Evolutionary conservation across 2,888 invertebrate species (phyloP).

Genomic region (Hemicrepidius hirtus): DNA sequence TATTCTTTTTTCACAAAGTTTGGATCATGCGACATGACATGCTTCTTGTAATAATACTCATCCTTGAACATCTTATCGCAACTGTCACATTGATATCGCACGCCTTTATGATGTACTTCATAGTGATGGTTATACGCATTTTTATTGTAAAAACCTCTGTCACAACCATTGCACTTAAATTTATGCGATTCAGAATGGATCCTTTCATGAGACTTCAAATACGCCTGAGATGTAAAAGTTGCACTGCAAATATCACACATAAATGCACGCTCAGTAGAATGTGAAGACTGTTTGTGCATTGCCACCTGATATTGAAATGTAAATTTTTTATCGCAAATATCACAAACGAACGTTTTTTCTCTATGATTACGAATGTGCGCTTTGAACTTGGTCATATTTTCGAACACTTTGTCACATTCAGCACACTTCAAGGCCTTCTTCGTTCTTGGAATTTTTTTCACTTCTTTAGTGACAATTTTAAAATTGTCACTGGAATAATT

Average conservation of each 20-base stretch:
- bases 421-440: constrained; percentile 65
- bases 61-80: constrained; percentile 73
- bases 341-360: constrained; percentile 35
- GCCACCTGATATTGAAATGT: constrained; percentile 17
- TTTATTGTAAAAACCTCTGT: constrained; percentile 37
- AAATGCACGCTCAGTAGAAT: constrained; percentile 29
- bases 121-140: constrained; percentile 65
- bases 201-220: constrained; percentile 61
- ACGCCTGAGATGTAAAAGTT: constrained; percentile 62
- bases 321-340: constrained; percentile 28
- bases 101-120: constrained; percentile 71
- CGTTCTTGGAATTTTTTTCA: background rate
- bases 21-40: constrained; percentile 52
- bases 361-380: constrained; percentile 28
- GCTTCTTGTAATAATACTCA: constrained; percentile 58
- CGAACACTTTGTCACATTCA: constrained; percentile 74
- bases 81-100: constrained; percentile 72
- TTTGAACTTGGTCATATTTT: constrained; percentile 60
- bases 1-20: constrained; percentile 45
- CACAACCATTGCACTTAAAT: constrained; percentile 49
- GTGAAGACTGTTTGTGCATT: constrained; percentile 23
- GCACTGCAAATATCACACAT: constrained; percentile 42
- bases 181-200: constrained; percentile 58
- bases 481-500: background rate
- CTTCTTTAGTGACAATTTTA: background rate